Percentiles rank a stretch among this genome's conserved stretches.
Evolutionary conservation across 1,140 invertebrate genomes (phyloP).

Genomic region (Brachystomella parvula): DNA sequence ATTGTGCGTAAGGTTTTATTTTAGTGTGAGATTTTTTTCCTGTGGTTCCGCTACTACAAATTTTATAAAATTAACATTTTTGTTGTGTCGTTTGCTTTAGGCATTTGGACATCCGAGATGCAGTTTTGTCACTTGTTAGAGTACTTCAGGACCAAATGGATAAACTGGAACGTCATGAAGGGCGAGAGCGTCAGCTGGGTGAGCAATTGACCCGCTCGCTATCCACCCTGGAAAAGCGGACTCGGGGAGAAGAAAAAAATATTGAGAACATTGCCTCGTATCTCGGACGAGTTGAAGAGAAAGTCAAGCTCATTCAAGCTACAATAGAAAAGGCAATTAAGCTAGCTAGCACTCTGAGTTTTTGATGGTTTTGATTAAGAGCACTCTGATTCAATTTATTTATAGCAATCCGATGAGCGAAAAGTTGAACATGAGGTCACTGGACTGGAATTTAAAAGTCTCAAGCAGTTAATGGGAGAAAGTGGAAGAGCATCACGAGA

Average conservation of each 20-base stretch:
- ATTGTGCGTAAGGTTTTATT: too few relatives aligned
- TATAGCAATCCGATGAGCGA: conserved; percentile 25
- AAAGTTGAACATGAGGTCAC: conserved; percentile 20
- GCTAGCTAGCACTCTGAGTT: too few relatives aligned
- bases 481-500: background rate
- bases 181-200: conserved; percentile 61
- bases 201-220: conserved; percentile 69
- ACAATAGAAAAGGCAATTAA: conserved; percentile 32
- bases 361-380: background rate
- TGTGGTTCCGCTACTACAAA: too few relatives aligned
- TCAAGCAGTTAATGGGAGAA: conserved; percentile 2
- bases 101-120: conserved; percentile 70
- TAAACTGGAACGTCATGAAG: conserved; percentile 76
- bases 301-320: conserved; percentile 29
- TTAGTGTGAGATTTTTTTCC: too few relatives aligned
- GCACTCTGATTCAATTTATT: background rate
- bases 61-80: too few relatives aligned
- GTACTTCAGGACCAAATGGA: conserved; percentile 68
- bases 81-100: conserved; percentile 48
- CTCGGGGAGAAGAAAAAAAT: conserved; percentile 47
- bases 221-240: conserved; percentile 59
- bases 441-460: conserved; percentile 5
- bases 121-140: conserved; percentile 69
- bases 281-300: conserved; percentile 37
- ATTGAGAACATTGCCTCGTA: conserved; percentile 48